These are phyloP conservation scores for Porites lutea DNA, from an alignment of 64 coral and sea anemone species.

Conservation along the genomic window DNA sequence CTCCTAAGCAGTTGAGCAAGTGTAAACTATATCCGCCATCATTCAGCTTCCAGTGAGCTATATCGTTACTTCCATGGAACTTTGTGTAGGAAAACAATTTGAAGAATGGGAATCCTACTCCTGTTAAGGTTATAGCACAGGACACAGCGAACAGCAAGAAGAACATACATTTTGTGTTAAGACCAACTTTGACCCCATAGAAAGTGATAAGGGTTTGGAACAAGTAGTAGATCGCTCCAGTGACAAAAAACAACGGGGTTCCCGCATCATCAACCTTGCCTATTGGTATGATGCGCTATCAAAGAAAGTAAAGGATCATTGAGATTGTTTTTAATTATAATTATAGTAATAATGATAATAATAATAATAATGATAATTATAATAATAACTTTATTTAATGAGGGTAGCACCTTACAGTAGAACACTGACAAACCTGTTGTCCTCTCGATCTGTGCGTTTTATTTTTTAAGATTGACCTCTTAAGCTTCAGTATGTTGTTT, in stretches of 20 bases:
- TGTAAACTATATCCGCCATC: conserved; percentile 54
- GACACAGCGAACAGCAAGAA: conserved; percentile 49
- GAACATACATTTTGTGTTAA: conserved; percentile 63
- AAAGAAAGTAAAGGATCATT: too few species aligned
- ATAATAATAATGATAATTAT: too few species aligned
- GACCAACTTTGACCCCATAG: conserved; percentile 49
- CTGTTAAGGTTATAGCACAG: conserved; percentile 24
- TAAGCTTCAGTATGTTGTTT: too few species aligned
- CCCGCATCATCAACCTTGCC: conserved; percentile 53
- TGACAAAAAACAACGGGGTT: conserved; percentile 59
- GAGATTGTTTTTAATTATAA: too few species aligned
- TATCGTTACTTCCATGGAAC: not conserved
- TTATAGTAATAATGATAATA: too few species aligned
- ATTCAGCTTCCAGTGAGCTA: not conserved
- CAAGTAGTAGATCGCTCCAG: conserved; percentile 77
- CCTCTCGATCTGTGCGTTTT: too few species aligned
- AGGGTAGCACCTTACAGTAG: too few species aligned
- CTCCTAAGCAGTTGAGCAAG: conserved; percentile 45
- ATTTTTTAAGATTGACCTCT: too few species aligned
- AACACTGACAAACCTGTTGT: too few species aligned
- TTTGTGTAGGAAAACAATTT: conserved; percentile 36
- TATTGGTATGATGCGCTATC: not conserved
- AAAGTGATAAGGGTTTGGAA: conserved; percentile 64
- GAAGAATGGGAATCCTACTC: conserved; percentile 36
- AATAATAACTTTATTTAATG: too few species aligned